phyloP scores from a whole-genome alignment of 30 jellyfish, hydroid and myxozoan genomes.

The Phacellophora camtschatica region DNA sequence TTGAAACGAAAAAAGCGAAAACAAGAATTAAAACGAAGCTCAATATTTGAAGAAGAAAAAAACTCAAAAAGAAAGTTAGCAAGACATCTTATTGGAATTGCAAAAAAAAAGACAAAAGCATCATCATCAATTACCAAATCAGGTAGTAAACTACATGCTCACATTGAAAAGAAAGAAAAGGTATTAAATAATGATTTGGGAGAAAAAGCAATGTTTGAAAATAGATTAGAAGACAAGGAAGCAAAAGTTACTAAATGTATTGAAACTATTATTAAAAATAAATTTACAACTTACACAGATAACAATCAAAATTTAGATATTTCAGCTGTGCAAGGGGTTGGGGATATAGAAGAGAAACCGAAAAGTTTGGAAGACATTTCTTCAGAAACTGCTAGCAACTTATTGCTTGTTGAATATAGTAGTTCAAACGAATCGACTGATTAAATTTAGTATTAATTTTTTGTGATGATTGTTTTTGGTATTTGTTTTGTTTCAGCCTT shows the following conservation, averaged over 20 bases:
- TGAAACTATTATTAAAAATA: no score
- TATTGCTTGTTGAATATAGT: constrained; percentile 13
- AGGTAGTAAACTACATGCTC: neutral
- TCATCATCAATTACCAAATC: neutral
- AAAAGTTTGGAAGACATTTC: neutral
- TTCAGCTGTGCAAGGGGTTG: neutral
- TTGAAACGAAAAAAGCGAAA: constrained; percentile 13
- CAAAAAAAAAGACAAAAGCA: neutral
- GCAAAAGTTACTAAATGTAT: neutral
- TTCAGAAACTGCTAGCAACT: neutral
- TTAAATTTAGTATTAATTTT: no score
- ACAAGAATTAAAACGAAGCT: constrained; percentile 47
- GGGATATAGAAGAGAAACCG: neutral
- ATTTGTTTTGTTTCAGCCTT: no score
- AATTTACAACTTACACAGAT: no score
- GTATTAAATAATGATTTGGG: neutral
- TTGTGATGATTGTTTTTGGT: no score
- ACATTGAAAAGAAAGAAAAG: neutral
- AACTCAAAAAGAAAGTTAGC: constrained; percentile 36
- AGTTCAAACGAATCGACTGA: constrained; percentile 40
- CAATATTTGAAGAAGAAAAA: constrained; percentile 22
- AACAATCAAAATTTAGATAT: no score
- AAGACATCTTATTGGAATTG: constrained; percentile 42
- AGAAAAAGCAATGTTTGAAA: neutral
- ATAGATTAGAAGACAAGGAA: neutral